These are phyloP conservation scores for Tapirus terrestris DNA, from an alignment of 2,113 vertebrate genomes.

Conservation along the genomic window DNA sequence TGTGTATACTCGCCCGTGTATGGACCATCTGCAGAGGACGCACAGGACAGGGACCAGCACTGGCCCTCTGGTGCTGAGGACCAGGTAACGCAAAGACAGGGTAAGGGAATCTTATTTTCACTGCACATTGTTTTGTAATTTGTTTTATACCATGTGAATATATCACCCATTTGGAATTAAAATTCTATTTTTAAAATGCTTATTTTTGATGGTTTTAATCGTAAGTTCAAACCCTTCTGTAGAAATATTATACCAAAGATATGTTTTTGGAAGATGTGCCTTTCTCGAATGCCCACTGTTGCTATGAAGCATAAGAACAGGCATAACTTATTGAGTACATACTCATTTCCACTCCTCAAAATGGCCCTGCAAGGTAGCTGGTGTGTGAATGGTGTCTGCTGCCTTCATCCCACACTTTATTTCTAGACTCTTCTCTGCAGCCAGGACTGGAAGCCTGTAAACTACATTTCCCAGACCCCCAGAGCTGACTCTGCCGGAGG, in stretches of 20 bases:
- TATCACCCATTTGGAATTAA: neutral
- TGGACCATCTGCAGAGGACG: rapidly evolving
- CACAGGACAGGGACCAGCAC: too few relatives aligned
- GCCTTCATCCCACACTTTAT: neutral
- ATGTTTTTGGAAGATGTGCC: neutral
- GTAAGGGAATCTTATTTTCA: neutral
- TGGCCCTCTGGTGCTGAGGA: neutral
- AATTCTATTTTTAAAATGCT: neutral
- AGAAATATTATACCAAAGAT: neutral
- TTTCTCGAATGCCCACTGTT: neutral
- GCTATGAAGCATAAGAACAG: neutral
- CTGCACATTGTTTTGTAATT: neutral
- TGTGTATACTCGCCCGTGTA: neutral
- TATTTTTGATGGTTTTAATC: neutral
- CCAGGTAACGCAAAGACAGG: neutral
- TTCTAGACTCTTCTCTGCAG: neutral
- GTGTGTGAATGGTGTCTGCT: neutral
- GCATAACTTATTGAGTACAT: neutral
- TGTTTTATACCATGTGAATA: neutral
- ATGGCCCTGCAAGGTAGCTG: too few relatives aligned
- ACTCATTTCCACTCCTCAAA: neutral
- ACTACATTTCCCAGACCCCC: neutral
- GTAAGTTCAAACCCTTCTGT: neutral
- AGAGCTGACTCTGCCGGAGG: neutral
- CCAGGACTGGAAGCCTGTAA: neutral